Evolutionary conservation across 1,140 invertebrate genomes (phyloP).

Genomic region (Forficula auricularia): DNA sequence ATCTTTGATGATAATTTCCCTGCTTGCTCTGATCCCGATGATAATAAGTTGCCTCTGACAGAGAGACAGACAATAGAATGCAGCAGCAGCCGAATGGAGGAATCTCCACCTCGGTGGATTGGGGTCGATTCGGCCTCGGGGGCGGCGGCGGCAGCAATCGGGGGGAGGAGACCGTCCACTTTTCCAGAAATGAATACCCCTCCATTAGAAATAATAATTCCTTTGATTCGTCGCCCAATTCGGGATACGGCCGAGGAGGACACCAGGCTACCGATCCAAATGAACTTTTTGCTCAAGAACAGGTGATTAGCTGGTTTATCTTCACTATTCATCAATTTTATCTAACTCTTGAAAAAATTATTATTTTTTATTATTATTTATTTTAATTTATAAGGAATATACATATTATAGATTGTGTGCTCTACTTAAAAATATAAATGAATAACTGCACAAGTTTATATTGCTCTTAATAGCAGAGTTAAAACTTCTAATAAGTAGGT

Average conservation of each 20-base stretch:
- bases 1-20: too few relatives aligned
- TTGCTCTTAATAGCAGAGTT: neutral
- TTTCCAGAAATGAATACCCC: neutral
- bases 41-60: too few relatives aligned
- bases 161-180: constrained; percentile 20
- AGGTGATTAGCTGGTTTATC: constrained; percentile 30
- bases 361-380: constrained; percentile 1
- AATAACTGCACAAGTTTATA: neutral
- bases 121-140: constrained; percentile 35
- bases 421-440: neutral
- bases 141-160: too few relatives aligned
- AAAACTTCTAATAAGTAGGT: too few relatives aligned
- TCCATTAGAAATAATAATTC: constrained; percentile 1
- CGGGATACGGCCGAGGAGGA: constrained; percentile 43
- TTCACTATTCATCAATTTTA: constrained; percentile 1
- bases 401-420: constrained; percentile 1
- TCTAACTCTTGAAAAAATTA: neutral
- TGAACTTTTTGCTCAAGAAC: constrained; percentile 75
- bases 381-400: neutral
- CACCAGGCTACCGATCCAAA: constrained; percentile 68
- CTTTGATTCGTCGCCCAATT: constrained; percentile 1
- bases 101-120: constrained; percentile 26
- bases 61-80: too few relatives aligned
- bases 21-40: too few relatives aligned
- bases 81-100: neutral